Evolutionary conservation across 2,888 invertebrate genomes (phyloP).

Genomic region (Tinea pellionella): DNA sequence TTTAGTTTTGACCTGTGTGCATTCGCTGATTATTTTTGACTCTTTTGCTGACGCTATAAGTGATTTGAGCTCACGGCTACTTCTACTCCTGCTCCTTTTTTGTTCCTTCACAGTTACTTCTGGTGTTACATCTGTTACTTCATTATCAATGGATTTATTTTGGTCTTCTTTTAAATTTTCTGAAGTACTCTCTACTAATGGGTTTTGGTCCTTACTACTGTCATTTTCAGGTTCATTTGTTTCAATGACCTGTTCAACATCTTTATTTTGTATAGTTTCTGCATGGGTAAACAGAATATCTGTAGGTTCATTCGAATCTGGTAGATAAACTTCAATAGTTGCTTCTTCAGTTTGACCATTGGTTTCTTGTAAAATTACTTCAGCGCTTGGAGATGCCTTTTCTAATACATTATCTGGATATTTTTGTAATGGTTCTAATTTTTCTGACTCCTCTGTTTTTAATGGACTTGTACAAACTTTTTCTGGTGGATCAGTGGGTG

Average conservation of each 20-base stretch:
- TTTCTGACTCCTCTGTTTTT: background rate
- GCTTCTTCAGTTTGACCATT: no score
- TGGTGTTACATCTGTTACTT: background rate
- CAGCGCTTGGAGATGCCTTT: background rate
- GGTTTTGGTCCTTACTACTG: background rate
- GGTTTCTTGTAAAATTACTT: no score
- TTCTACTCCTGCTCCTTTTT: background rate
- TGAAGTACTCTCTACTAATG: background rate
- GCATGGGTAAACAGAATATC: no score
- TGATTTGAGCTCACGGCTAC: conserved; percentile 71
- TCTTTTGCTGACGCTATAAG: conserved; percentile 75
- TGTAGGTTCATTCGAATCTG: no score
- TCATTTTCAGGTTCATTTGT: background rate
- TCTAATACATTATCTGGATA: background rate
- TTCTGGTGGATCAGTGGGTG: no score
- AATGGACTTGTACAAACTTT: background rate
- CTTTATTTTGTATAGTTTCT: no score
- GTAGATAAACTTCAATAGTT: no score
- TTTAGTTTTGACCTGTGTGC: conserved; percentile 63
- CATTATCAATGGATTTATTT: background rate
- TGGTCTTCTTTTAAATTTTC: background rate
- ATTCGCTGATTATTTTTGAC: conserved; percentile 74
- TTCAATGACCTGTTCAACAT: no score
- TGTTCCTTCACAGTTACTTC: conserved; percentile 19
- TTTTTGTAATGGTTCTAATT: background rate